These are phyloP conservation scores for Dipodomys ordii DNA, from an alignment of 2,113 vertebrate species.

Conservation along the genomic window DNA sequence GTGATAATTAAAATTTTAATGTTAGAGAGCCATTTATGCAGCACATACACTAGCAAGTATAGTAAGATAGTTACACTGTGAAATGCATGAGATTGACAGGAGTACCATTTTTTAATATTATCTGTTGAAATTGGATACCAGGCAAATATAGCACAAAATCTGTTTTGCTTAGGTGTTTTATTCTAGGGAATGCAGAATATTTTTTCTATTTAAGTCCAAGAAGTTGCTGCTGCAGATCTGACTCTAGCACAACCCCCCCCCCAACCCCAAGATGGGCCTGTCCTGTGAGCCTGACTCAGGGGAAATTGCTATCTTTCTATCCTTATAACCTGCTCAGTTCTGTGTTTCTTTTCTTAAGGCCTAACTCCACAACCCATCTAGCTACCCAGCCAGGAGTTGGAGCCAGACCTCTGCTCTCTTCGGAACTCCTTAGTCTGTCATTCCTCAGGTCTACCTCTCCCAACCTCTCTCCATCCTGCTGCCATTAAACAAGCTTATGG, in stretches of 20 bases:
- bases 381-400: background rate
- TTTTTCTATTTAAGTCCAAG: background rate
- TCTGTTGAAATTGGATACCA: constrained; percentile 15
- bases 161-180: background rate
- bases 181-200: constrained; percentile 24
- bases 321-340: background rate
- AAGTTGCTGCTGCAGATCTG: background rate
- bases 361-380: background rate
- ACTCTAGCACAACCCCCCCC: background rate
- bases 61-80: background rate
- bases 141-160: constrained; percentile 12
- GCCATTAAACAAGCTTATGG: background rate
- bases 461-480: too few relatives aligned
- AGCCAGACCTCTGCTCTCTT: background rate
- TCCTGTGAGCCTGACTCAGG: background rate
- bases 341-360: background rate
- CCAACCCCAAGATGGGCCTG: background rate
- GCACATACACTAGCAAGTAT: too few relatives aligned
- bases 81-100: background rate
- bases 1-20: background rate
- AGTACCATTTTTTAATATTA: background rate
- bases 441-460: too few relatives aligned
- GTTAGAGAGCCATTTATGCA: background rate
- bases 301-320: background rate
- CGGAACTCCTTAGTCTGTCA: background rate